Evolutionary conservation across 2,888 invertebrate species (phyloP).

Genomic region (Papilio elwesi): DNA sequence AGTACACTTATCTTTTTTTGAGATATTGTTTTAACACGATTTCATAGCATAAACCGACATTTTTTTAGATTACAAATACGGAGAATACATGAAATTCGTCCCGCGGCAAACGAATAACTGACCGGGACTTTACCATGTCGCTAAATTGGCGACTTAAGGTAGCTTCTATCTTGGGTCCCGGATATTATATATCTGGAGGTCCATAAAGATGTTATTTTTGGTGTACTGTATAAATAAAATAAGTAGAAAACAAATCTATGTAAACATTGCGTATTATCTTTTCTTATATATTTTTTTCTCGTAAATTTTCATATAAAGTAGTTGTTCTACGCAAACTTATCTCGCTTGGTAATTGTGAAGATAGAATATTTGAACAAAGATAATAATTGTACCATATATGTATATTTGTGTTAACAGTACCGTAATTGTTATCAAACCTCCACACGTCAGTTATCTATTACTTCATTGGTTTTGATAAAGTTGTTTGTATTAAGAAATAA

Average conservation of each 20-base stretch:
- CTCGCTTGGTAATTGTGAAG: constrained; percentile 9
- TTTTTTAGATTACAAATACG: no score
- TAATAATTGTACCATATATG: background rate
- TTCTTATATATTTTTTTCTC: constrained; percentile 1
- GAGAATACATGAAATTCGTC: no score
- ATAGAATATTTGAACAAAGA: constrained; percentile 12
- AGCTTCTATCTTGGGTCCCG: no score
- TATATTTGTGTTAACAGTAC: constrained; percentile 11
- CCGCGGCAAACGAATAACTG: no score
- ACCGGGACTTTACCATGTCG: no score
- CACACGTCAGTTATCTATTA: constrained; percentile 34
- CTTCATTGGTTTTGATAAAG: constrained; percentile 17
- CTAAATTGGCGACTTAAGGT: no score
- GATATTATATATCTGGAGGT: no score
- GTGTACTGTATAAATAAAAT: background rate
- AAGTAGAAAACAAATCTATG: background rate
- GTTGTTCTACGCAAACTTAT: constrained; percentile 6
- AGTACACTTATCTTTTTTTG: no score
- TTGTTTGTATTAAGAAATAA: constrained; percentile 9
- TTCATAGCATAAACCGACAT: no score
- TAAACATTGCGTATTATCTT: background rate
- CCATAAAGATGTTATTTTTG: no score
- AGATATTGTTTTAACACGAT: no score
- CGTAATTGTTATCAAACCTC: constrained; percentile 19
- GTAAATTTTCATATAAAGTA: background rate